Evolutionary conservation across 2,113 vertebrate genomes (phyloP).

Genomic region (Eolophus roseicapilla): DNA sequence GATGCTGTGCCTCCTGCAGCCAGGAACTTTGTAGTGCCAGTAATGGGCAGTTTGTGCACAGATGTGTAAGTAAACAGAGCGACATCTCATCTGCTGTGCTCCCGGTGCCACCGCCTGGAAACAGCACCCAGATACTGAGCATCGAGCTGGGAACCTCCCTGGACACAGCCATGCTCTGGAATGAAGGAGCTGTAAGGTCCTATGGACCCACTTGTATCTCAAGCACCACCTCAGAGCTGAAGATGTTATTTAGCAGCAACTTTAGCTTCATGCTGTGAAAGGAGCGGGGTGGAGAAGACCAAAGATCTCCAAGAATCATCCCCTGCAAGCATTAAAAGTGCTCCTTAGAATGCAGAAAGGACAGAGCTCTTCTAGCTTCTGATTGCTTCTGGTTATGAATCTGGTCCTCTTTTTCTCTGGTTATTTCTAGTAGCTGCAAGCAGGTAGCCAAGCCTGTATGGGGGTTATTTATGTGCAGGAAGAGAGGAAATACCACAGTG

Average conservation of each 20-base stretch:
- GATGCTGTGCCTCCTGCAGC: constrained; percentile 41
- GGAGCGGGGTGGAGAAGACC: background rate
- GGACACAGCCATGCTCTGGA: rapidly evolving
- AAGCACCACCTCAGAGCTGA: background rate
- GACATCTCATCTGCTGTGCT: constrained; percentile 36
- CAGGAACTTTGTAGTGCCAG: constrained; percentile 32
- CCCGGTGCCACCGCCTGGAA: background rate
- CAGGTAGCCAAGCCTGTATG: background rate
- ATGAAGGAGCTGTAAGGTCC: background rate
- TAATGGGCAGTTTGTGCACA: constrained; percentile 56
- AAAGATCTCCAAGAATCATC: background rate
- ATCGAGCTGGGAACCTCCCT: background rate
- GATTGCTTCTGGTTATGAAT: background rate
- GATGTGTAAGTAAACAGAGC: constrained; percentile 55
- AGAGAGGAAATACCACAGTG: constrained; percentile 48
- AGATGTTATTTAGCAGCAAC: background rate
- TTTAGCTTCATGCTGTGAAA: background rate
- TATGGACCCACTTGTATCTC: background rate
- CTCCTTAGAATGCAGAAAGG: background rate
- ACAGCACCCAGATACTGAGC: background rate
- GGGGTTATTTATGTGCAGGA: constrained; percentile 18
- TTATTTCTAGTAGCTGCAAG: background rate
- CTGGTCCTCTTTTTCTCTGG: background rate
- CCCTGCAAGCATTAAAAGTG: background rate
- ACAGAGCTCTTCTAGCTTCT: background rate